Base-by-base conservation (phyloP, 2,888 invertebrate genomes). In the Mesorhabditis belari region DNA sequence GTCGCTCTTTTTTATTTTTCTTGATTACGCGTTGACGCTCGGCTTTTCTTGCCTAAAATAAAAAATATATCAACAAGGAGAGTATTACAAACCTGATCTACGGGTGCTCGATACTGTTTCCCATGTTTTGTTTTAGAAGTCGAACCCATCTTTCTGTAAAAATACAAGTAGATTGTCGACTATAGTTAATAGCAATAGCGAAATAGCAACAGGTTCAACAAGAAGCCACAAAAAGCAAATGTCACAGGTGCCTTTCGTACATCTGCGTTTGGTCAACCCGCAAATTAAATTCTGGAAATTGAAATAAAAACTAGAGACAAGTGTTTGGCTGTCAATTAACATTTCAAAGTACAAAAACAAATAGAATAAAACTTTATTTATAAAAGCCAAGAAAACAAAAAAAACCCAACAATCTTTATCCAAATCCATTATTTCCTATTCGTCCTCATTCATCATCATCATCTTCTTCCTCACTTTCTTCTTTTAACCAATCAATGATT, bases 401-500 rank as follows among this genome's bases (percentile, higher is more conserved):
- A 50, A 6, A 9, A 6, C 6, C 9, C 17, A 50, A 50, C 17
- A 50, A 50, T 6, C 51, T 9, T 9, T 12, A 35, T 35, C 28
- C n/a, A 17, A n/a, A n/a, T n/a, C n/a, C n/a, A n/a, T n/a, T n/a
- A n/a, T n/a, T n/a, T 35, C 44, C 44, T 17, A 35, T 17, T 9
- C 12, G 12, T 35, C 44, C 53, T 3, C 25, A 28, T 23, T 72
- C 69, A 17, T 69, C 69, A 28, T 61, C 62, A 19, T 68, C 66
- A 4, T 63, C 69, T 4, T 69, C 70, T 4, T 69, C 69, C 2
- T 64, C 65, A 2, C 65, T 66, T 17, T 65, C 62, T 44, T 60
- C 26, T n/a, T n/a, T n/a, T 21, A 76, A 54, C 76, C 76, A 76
- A 35, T 71, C 70, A 49, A 74, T 61, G 58, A 76, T 59, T 24